Evolutionary conservation across 2,888 invertebrate genomes (phyloP).

Genomic region (Hydrotaea diabolus): DNA sequence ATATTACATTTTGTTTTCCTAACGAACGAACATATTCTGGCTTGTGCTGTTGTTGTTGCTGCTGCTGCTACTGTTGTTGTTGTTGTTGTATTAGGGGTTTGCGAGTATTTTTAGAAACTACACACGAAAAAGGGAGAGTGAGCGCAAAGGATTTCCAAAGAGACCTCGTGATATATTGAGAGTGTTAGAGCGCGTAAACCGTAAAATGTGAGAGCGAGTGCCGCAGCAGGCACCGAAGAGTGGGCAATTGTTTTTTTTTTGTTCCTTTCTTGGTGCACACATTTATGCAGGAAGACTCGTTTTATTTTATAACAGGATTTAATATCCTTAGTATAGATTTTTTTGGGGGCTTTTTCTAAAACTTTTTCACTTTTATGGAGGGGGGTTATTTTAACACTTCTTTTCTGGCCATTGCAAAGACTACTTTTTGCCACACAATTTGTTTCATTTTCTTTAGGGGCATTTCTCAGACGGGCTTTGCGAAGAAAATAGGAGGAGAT

Average conservation of each 20-base stretch:
- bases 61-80: slow-evolving; percentile 21
- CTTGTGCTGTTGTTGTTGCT: not conserved
- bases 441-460: not conserved
- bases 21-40: not conserved
- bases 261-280: slow-evolving; percentile 44
- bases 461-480: not conserved
- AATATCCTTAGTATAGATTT: slow-evolving; percentile 67
- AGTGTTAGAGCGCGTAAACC: slow-evolving; percentile 20
- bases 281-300: slow-evolving; percentile 66
- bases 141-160: not conserved
- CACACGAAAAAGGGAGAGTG: slow-evolving; percentile 31
- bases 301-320: slow-evolving; percentile 67
- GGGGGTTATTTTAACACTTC: not conserved
- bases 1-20: slow-evolving; percentile 34
- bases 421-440: not conserved
- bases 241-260: slow-evolving; percentile 56
- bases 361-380: not conserved
- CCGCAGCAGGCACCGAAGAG: slow-evolving; percentile 50
- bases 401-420: not conserved
- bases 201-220: slow-evolving; percentile 33
- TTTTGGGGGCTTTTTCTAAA: slow-evolving; percentile 14
- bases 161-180: not conserved
- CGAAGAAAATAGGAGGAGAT: not conserved
- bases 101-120: slow-evolving; percentile 26
- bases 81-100: slow-evolving; percentile 33